Evolutionary conservation across 2,113 vertebrate genomes (phyloP).

Genomic region (Leiothrix lutea): DNA sequence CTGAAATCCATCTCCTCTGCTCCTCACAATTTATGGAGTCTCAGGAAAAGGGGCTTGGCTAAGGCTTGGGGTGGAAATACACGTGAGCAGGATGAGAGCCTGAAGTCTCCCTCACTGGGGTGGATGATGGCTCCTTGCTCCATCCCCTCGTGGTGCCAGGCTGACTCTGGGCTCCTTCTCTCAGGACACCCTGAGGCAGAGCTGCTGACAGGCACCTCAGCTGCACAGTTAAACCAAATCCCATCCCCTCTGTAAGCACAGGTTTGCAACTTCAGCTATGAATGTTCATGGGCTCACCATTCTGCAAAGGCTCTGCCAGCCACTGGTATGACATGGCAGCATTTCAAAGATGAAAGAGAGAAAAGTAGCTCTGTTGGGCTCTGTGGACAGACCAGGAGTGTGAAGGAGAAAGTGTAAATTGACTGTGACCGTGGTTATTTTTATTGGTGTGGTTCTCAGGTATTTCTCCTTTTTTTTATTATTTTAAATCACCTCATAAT

Average conservation of each 20-base stretch:
- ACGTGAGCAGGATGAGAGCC: not conserved
- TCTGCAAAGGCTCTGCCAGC: not conserved
- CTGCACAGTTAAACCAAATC: not conserved
- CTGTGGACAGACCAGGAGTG: not conserved
- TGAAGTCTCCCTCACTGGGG: not conserved
- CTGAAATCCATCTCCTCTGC: conserved; percentile 42
- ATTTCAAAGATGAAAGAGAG: not conserved
- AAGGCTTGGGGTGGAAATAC: not conserved
- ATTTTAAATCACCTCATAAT: not conserved
- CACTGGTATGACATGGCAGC: not conserved
- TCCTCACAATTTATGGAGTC: not conserved
- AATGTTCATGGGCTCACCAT: rapidly evolving
- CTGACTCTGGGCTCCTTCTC: not conserved
- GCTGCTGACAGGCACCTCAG: not conserved
- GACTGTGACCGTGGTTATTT: not conserved
- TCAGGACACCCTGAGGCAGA: not conserved
- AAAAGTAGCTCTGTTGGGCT: not conserved
- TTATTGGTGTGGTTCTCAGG: not conserved
- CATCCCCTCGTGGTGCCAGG: not conserved
- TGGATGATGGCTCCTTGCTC: not conserved
- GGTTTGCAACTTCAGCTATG: rapidly evolving
- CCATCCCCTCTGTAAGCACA: not conserved
- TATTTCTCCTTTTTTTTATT: not conserved
- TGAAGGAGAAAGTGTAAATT: not conserved
- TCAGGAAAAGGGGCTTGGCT: conserved; percentile 21